phyloP scores from a whole-genome alignment of 2,888 invertebrate genomes.

The Pseudococcus longispinus region DNA sequence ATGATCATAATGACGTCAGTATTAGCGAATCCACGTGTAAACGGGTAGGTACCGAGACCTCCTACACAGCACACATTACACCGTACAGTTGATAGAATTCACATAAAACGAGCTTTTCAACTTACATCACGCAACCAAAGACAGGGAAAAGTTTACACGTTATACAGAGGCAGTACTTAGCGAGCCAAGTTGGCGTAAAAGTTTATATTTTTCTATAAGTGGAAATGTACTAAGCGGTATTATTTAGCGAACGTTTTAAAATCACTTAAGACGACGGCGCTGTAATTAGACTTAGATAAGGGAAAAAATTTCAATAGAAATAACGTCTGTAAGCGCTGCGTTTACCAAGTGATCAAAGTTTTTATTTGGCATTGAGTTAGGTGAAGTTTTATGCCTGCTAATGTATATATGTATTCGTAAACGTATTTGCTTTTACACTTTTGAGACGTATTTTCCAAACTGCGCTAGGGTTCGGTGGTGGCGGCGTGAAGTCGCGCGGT shows the following conservation, averaged over 20 bases:
- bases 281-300: background rate
- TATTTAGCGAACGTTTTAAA: background rate
- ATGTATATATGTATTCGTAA: too few relatives aligned
- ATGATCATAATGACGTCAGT: background rate
- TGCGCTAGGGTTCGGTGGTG: background rate
- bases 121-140: background rate
- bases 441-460: background rate
- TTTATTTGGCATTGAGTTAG: background rate
- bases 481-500: background rate
- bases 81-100: background rate
- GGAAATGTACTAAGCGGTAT: background rate
- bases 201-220: background rate
- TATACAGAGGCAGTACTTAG: background rate
- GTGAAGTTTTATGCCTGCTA: slow-evolving; percentile 10
- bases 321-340: background rate
- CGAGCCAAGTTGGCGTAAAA: background rate
- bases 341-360: background rate
- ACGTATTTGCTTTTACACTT: slow-evolving; percentile 30
- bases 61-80: too few relatives aligned
- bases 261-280: background rate
- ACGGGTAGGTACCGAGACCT: background rate
- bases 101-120: background rate
- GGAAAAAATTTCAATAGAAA: background rate
- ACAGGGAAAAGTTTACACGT: background rate
- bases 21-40: background rate